These are phyloP conservation scores for Anseranas semipalmata DNA, from an alignment of 2,113 vertebrate genomes.

Conservation along the genomic window DNA sequence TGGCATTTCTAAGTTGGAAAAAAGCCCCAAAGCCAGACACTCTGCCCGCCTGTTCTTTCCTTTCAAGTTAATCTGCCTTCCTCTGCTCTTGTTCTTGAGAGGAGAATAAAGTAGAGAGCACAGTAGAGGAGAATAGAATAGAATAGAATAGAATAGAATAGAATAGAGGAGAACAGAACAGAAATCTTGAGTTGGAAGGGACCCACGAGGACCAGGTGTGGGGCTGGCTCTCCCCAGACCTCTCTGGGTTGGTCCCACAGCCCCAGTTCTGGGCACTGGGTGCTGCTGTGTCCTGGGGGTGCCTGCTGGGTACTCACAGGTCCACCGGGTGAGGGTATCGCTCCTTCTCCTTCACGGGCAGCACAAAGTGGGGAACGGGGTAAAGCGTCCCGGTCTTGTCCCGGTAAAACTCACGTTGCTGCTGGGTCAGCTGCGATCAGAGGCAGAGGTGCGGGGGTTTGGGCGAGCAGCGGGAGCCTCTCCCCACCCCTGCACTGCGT, in stretches of 20 bases:
- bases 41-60: not conserved
- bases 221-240: not conserved
- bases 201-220: not conserved
- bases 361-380: constrained; percentile 68
- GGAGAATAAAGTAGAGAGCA: no score
- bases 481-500: not conserved
- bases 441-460: not conserved
- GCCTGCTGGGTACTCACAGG: constrained; percentile 49
- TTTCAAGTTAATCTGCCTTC: not conserved
- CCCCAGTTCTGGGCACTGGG: no score
- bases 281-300: not conserved
- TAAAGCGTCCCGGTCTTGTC: constrained; percentile 66
- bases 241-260: not conserved
- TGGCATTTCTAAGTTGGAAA: not conserved
- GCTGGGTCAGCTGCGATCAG: constrained; percentile 61
- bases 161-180: not conserved
- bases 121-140: no score
- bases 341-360: constrained; percentile 63
- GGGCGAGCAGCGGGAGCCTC: no score
- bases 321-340: constrained; percentile 54
- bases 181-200: not conserved
- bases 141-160: no score
- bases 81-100: no score
- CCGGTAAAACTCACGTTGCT: constrained; percentile 69
- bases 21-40: not conserved